phyloP scores from a whole-genome alignment of 2,797 vertebrate genomes.

The Eidolon dupreanum region DNA sequence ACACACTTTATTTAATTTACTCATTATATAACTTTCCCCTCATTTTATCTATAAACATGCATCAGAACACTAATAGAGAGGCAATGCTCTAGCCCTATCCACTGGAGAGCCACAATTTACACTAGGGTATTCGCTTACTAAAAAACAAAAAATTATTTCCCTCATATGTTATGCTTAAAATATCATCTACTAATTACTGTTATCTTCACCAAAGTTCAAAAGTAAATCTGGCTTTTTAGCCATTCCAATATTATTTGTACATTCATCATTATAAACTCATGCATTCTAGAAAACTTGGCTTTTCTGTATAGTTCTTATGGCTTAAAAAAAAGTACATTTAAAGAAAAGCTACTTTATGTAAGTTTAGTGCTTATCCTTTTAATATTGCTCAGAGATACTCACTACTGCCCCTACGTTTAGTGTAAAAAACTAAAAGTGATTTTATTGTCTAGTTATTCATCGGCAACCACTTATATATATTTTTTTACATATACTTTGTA shows the following conservation, averaged over 20 bases:
- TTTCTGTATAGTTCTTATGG: neutral
- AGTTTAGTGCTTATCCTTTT: neutral
- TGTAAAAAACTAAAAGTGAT: slow-evolving; percentile 19
- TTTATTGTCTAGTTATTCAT: neutral
- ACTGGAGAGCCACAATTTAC: neutral
- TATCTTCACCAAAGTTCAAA: slow-evolving; percentile 25
- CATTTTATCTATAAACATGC: neutral
- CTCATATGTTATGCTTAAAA: slow-evolving; percentile 12
- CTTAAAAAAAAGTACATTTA: slow-evolving; percentile 20
- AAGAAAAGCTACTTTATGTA: neutral
- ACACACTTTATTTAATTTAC: neutral
- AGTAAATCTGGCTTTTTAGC: neutral
- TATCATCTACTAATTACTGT: neutral
- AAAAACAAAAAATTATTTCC: neutral
- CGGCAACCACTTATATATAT: neutral
- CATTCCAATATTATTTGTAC: neutral
- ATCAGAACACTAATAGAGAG: neutral
- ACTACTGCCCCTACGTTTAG: neutral
- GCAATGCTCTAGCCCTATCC: neutral
- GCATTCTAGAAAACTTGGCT: slow-evolving; percentile 20
- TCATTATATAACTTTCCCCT: neutral
- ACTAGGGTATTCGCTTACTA: neutral
- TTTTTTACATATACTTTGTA: neutral
- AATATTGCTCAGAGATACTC: neutral
- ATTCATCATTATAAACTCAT: neutral